Percentiles rank a stretch among this genome's conserved stretches.
These are phyloP conservation scores for Actinemys pallida DNA, from an alignment of 2,113 vertebrate species.

Conservation along the genomic window DNA sequence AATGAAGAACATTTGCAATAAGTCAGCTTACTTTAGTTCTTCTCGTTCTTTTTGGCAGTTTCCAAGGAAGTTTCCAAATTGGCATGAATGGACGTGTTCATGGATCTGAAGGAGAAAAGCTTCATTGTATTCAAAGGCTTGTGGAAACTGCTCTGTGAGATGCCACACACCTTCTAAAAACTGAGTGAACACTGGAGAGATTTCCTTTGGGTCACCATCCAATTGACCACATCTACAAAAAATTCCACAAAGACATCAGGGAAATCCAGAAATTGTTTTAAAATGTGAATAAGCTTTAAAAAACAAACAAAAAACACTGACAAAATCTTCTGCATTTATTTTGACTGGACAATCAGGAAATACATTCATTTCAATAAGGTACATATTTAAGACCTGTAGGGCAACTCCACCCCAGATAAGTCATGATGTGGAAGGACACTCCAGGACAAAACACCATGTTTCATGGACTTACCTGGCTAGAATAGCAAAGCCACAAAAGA, in stretches of 20 bases:
- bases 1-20: not conserved
- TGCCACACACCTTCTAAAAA: slow-evolving; percentile 98
- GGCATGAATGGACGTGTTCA: slow-evolving; percentile 96
- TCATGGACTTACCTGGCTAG: not conserved
- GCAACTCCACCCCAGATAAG: not conserved
- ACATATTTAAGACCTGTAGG: not conserved
- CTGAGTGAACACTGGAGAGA: slow-evolving; percentile 96
- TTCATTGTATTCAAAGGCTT: slow-evolving; percentile 96
- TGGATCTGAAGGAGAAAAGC: slow-evolving; percentile 98
- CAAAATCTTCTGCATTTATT: not conserved
- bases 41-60: slow-evolving; percentile 96
- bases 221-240: slow-evolving; percentile 93
- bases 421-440: not conserved
- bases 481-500: not conserved
- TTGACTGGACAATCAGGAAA: not conserved
- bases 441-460: not conserved
- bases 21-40: slow-evolving; percentile 89
- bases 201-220: slow-evolving; percentile 93
- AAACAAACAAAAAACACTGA: not conserved
- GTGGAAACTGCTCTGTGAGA: slow-evolving; percentile 92
- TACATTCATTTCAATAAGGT: not conserved
- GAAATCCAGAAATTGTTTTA: not conserved
- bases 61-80: slow-evolving; percentile 97
- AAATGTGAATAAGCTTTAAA: slow-evolving; percentile 40
- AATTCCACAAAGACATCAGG: slow-evolving; percentile 39